These are phyloP conservation scores for Morinoia aosen DNA, from an alignment of 2,888 invertebrate species.

Conservation along the genomic window DNA sequence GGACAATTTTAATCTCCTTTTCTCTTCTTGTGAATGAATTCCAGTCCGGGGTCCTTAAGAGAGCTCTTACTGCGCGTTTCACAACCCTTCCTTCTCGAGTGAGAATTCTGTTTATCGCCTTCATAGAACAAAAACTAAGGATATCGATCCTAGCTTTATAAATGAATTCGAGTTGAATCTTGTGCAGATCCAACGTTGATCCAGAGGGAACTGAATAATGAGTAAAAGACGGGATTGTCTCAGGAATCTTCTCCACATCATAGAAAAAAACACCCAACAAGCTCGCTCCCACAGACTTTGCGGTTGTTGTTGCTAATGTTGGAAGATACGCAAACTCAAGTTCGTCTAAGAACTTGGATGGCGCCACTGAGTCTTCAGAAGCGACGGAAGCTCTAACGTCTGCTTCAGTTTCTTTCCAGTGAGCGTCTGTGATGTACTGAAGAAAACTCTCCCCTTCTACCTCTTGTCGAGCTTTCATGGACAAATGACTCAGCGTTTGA, in stretches of 20 bases:
- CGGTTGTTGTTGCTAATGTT: constrained; percentile 55
- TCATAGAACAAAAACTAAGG: constrained; percentile 51
- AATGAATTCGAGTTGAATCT: constrained; percentile 63
- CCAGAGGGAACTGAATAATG: constrained; percentile 63
- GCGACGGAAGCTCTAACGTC: constrained; percentile 55
- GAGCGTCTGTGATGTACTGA: constrained; percentile 57
- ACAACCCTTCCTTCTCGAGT: background rate
- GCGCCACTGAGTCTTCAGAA: constrained; percentile 15
- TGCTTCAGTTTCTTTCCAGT: constrained; percentile 65
- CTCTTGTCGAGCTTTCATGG: constrained; percentile 38
- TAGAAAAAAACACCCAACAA: constrained; percentile 58
- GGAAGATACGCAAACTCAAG: constrained; percentile 38
- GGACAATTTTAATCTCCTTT: background rate
- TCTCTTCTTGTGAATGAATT: background rate
- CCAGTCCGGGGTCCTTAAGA: background rate
- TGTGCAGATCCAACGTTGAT: constrained; percentile 57
- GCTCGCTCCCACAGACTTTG: constrained; percentile 41
- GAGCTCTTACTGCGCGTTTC: background rate
- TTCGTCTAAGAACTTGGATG: background rate
- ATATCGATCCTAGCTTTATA: constrained; percentile 61
- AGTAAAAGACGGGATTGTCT: constrained; percentile 63
- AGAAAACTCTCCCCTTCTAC: background rate
- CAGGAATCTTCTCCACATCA: constrained; percentile 56
- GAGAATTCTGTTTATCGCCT: background rate
- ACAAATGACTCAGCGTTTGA: constrained; percentile 31